Percentiles rank a stretch among this genome's conserved stretches.
Evolutionary conservation across 2,888 invertebrate species (phyloP).

Genomic region (Nebria brevicollis): DNA sequence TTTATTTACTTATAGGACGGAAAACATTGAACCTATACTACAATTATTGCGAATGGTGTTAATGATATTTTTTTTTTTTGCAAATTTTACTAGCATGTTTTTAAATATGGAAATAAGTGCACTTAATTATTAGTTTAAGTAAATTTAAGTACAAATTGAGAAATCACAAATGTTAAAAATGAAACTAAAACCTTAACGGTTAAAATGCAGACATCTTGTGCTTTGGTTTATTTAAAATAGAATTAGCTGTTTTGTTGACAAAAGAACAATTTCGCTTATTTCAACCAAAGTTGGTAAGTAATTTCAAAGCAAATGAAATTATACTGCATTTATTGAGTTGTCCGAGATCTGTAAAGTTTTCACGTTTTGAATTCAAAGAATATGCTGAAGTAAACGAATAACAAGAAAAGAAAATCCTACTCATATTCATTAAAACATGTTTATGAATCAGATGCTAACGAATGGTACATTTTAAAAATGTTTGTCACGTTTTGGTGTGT

Average conservation of each 20-base stretch:
- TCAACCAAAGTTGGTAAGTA: neutral
- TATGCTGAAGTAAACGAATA: neutral
- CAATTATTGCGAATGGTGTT: too few relatives aligned
- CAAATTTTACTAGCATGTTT: too few relatives aligned
- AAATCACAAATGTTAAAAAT: too few relatives aligned
- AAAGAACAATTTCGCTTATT: neutral
- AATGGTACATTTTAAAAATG: constrained; percentile 39
- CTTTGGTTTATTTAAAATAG: neutral
- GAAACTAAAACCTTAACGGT: too few relatives aligned
- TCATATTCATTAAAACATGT: constrained; percentile 27
- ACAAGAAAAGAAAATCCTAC: constrained; percentile 23
- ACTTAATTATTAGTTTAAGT: too few relatives aligned
- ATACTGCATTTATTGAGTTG: neutral
- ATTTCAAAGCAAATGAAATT: neutral
- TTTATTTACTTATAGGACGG: too few relatives aligned
- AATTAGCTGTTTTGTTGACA: neutral
- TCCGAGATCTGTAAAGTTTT: neutral
- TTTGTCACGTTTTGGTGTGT: constrained; percentile 38
- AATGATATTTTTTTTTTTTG: too few relatives aligned
- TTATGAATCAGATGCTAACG: constrained; percentile 35
- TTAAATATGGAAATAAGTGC: too few relatives aligned
- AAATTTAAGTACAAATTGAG: too few relatives aligned
- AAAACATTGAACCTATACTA: too few relatives aligned
- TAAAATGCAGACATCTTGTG: neutral
- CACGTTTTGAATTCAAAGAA: neutral